These are phyloP conservation scores for Morelia viridis DNA, from an alignment of 2,797 vertebrate genomes.

Conservation along the genomic window DNA sequence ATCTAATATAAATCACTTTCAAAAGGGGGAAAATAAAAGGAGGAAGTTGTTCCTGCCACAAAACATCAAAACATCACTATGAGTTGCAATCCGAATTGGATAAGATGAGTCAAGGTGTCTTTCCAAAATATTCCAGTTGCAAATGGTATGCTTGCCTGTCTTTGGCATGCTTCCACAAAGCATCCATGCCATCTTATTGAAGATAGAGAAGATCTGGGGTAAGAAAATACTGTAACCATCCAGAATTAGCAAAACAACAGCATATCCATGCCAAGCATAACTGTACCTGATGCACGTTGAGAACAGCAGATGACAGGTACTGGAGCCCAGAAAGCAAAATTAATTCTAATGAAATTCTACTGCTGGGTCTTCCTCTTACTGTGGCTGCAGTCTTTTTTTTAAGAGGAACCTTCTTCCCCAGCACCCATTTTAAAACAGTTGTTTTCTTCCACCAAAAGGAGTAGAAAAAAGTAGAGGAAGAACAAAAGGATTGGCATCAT, in stretches of 20 bases:
- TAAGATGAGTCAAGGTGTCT: neutral
- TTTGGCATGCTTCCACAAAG: neutral
- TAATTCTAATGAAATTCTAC: conserved; percentile 18
- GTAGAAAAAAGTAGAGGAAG: neutral
- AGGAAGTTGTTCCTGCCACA: neutral
- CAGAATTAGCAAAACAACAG: neutral
- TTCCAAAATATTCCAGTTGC: neutral
- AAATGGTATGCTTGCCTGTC: neutral
- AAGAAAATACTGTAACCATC: neutral
- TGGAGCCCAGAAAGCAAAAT: conserved; percentile 23
- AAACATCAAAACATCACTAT: too few relatives aligned
- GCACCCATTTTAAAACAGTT: conserved; percentile 3
- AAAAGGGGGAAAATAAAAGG: neutral
- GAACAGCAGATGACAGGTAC: conserved; percentile 20
- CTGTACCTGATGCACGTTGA: conserved; percentile 10
- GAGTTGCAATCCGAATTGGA: neutral
- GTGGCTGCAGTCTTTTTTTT: conserved; percentile 10
- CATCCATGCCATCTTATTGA: neutral
- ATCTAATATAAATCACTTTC: neutral
- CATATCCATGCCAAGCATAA: neutral
- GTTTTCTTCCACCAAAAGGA: neutral
- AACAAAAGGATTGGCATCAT: neutral
- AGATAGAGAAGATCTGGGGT: neutral
- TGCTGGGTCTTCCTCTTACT: neutral
- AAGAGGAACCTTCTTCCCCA: neutral